Evolutionary conservation across 2,113 vertebrate species (phyloP).

Genomic region (Rhadina sibilatrix): DNA sequence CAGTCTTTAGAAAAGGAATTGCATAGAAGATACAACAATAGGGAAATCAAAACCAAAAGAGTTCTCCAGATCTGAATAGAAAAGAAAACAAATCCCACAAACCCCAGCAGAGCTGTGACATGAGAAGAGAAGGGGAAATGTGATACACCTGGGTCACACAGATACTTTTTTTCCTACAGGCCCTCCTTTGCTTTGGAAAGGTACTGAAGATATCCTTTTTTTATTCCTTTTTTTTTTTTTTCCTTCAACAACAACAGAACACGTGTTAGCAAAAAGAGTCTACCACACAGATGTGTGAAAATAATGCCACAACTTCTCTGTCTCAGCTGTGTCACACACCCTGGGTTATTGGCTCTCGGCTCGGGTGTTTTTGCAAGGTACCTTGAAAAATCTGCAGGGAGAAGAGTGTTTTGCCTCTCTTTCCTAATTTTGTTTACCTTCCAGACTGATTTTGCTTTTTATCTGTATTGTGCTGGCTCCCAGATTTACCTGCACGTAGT

Average conservation of each 20-base stretch:
- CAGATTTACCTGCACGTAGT: neutral
- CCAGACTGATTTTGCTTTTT: neutral
- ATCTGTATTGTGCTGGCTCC: neutral
- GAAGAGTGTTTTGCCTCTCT: neutral
- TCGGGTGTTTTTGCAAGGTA: neutral
- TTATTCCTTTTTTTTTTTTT: neutral
- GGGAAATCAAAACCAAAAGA: conserved; percentile 73
- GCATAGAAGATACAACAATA: conserved; percentile 94
- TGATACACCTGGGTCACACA: neutral
- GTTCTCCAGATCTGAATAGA: conserved; percentile 60
- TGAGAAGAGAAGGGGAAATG: conserved; percentile 66
- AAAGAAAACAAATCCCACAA: conserved; percentile 46
- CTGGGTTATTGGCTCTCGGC: neutral
- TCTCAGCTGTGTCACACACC: neutral
- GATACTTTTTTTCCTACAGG: neutral
- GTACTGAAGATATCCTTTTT: neutral
- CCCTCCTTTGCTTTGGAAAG: neutral
- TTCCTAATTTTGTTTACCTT: conserved; percentile 8
- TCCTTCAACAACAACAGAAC: neutral
- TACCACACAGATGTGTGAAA: neutral
- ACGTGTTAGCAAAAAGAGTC: neutral
- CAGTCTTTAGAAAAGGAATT: conserved; percentile 85
- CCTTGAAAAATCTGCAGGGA: neutral
- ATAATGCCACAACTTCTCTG: neutral
- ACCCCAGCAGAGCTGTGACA: conserved; percentile 46